Evolutionary conservation across 2,113 vertebrate species (phyloP).

Genomic region (Seriola dumerili): DNA sequence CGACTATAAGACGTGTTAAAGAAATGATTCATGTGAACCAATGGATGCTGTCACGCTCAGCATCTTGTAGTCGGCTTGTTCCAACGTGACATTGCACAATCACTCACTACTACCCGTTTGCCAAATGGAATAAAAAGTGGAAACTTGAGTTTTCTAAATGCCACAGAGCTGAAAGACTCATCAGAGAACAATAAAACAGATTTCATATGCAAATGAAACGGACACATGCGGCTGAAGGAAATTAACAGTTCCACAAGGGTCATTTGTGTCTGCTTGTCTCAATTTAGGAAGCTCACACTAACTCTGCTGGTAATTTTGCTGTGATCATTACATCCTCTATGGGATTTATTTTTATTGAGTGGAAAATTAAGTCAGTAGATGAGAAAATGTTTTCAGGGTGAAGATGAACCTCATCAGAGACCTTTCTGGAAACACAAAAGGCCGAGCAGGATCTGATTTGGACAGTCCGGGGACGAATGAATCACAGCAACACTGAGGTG

Average conservation of each 20-base stretch:
- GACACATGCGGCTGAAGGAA: constrained; percentile 24
- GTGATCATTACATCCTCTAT: constrained; percentile 11
- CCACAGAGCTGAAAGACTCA: constrained; percentile 23
- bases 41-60: neutral
- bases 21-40: neutral
- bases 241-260: constrained; percentile 36
- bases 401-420: constrained; percentile 20
- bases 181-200: constrained; percentile 43
- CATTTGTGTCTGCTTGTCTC: constrained; percentile 33
- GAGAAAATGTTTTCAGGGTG: neutral
- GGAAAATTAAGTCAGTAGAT: constrained; percentile 12
- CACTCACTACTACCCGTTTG: neutral
- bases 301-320: constrained; percentile 12
- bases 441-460: constrained; percentile 25
- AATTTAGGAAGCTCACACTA: constrained; percentile 15
- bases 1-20: neutral
- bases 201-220: constrained; percentile 56
- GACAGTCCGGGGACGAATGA: constrained; percentile 30
- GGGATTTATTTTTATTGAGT: constrained; percentile 19
- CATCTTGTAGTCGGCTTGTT: neutral
- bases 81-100: neutral
- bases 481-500: constrained; percentile 18
- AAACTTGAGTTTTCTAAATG: constrained; percentile 8
- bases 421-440: constrained; percentile 28
- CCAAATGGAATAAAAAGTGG: neutral